Conservation (phyloP, 2,888 invertebrate species). For the Conops quadrifasciatus region DNA sequence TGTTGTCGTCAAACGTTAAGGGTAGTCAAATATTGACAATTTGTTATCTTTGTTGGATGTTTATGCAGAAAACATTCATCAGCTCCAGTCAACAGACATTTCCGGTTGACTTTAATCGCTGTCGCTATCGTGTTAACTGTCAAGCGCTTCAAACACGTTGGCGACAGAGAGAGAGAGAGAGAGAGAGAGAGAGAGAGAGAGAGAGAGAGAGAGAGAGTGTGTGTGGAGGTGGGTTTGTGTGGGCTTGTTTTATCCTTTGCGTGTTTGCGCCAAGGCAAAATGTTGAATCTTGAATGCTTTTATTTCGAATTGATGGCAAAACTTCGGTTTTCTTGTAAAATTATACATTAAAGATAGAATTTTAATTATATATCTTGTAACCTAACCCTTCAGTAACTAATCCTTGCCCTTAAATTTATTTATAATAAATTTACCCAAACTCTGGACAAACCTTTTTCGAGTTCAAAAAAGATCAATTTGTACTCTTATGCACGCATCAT, state of each 20-base stretch:
- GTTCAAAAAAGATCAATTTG: too few relatives aligned
- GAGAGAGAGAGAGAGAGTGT: not conserved
- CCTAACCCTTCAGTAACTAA: too few relatives aligned
- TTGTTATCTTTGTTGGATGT: not conserved
- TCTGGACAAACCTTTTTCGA: too few relatives aligned
- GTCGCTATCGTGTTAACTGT: conserved; percentile 4
- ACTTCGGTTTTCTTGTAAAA: too few relatives aligned
- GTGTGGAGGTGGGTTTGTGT: not conserved
- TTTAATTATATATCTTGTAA: too few relatives aligned
- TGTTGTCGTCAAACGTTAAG: not conserved
- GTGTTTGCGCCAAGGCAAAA: not conserved
- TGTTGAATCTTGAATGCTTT: not conserved
- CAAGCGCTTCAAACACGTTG: not conserved
- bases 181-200: not conserved
- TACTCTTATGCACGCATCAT: too few relatives aligned
- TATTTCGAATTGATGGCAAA: too few relatives aligned
- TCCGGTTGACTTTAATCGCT: conserved; percentile 15
- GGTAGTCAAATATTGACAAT: not conserved
- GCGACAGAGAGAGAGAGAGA: not conserved
- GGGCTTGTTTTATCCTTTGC: not conserved
- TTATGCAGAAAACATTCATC: not conserved
- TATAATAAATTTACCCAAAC: too few relatives aligned
- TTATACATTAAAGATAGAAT: too few relatives aligned
- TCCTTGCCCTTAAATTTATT: too few relatives aligned
- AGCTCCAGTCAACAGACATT: too few relatives aligned